A percentile compares a stretch with the other conserved stretches of the same genome.
Evolutionary conservation across 2,888 invertebrate genomes (phyloP).

Genomic region (Eupsilia transversa): DNA sequence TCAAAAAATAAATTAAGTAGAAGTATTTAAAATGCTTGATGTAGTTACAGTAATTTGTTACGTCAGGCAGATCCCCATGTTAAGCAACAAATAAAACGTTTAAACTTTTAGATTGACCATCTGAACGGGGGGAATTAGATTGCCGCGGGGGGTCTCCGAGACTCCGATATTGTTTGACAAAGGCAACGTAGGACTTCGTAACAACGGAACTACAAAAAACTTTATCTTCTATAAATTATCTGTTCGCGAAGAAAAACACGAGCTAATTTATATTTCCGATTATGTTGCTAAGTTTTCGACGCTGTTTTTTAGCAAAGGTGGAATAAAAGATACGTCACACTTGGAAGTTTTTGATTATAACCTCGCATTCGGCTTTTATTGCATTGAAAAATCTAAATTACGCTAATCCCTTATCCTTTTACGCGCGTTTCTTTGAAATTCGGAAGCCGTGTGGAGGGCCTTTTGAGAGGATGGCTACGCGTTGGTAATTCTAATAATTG

Average conservation of each 20-base stretch:
- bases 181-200: constrained; percentile 76
- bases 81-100: constrained; percentile 63
- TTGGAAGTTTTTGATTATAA: constrained; percentile 63
- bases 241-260: constrained; percentile 63
- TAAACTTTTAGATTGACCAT: constrained; percentile 74
- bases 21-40: constrained; percentile 62
- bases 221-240: constrained; percentile 73
- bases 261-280: constrained; percentile 69
- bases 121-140: constrained; percentile 80
- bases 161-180: constrained; percentile 75
- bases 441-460: constrained; percentile 84
- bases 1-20: constrained; percentile 65
- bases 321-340: constrained; percentile 65
- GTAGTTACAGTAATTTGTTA: constrained; percentile 65
- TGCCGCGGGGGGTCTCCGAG: constrained; percentile 79
- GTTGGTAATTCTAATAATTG: constrained; percentile 87
- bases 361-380: constrained; percentile 65
- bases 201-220: constrained; percentile 71
- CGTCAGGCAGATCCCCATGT: constrained; percentile 42
- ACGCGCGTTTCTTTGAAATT: constrained; percentile 84
- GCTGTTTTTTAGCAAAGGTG: constrained; percentile 52
- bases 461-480: constrained; percentile 76
- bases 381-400: constrained; percentile 79
- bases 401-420: constrained; percentile 83
- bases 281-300: constrained; percentile 48